Conservation (phyloP, 2,113 vertebrate species). For the Eulemur macaco region DNA sequence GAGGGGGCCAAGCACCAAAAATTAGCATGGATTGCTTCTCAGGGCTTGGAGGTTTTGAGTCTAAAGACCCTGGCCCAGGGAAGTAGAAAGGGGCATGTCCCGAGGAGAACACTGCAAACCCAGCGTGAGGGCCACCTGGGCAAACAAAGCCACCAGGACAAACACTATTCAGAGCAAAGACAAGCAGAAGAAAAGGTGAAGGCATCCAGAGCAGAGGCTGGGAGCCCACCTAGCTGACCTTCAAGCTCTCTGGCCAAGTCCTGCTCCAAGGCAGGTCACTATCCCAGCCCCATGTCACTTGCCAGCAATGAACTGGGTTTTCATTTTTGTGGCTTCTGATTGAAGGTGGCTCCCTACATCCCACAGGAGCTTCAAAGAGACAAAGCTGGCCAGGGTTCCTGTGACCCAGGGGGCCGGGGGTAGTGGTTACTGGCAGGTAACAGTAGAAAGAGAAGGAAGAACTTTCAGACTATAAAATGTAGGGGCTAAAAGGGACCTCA, state of each 20-base stretch:
- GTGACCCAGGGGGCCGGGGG: neutral
- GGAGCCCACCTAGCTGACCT: too few relatives aligned
- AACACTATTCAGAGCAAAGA: neutral
- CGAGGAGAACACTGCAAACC: neutral
- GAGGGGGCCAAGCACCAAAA: neutral
- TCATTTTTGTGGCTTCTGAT: neutral
- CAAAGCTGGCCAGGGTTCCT: neutral
- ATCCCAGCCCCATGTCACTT: neutral
- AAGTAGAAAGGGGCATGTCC: neutral
- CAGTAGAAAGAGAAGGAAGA: neutral
- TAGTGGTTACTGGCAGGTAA: neutral
- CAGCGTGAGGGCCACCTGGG: neutral
- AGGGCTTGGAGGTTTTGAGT: neutral
- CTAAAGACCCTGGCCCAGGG: neutral
- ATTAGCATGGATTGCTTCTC: neutral
- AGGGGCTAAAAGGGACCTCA: neutral
- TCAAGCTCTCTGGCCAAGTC: neutral
- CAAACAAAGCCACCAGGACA: neutral
- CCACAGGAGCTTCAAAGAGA: neutral
- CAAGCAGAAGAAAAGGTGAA: neutral
- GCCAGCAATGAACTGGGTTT: neutral
- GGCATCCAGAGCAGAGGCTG: neutral
- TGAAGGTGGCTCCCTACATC: neutral
- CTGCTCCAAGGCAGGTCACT: neutral
- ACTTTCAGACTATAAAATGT: neutral